A percentile compares a stretch with the other conserved stretches of the same genome.
Conservation (phyloP, 2,888 invertebrate species). For the Theretra japonica region DNA sequence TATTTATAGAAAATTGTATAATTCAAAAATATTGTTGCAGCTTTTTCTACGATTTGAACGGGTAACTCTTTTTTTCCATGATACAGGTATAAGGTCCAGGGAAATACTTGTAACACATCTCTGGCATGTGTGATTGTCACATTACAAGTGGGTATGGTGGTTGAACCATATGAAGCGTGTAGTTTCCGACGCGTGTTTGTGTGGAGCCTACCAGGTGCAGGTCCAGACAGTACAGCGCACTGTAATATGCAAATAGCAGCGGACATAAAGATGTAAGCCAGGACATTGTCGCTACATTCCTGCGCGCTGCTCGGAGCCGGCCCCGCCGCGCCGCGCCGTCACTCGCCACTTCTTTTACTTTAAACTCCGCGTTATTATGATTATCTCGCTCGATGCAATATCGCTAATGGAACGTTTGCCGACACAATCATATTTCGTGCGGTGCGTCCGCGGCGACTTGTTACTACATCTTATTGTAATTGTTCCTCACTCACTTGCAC, state of each 20-base stretch:
- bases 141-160: too few species aligned
- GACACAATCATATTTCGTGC: slow-evolving; percentile 2
- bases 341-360: slow-evolving; percentile 14
- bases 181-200: background rate
- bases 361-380: slow-evolving; percentile 17
- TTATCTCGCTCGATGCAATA: slow-evolving; percentile 27
- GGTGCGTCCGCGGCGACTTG: background rate
- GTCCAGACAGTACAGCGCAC: too few species aligned
- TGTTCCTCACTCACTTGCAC: background rate
- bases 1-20: too few species aligned
- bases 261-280: slow-evolving; percentile 14
- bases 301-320: background rate
- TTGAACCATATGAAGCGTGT: too few species aligned
- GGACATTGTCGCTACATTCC: slow-evolving; percentile 20
- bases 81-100: too few species aligned
- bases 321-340: too few species aligned
- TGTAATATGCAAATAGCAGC: slow-evolving; percentile 2
- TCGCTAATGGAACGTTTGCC: slow-evolving; percentile 31
- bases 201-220: background rate
- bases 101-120: too few species aligned
- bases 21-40: too few species aligned
- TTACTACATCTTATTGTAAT: slow-evolving; percentile 8
- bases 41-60: too few species aligned
- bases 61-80: too few species aligned
- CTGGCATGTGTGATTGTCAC: too few species aligned